Percentiles rank a stretch among this genome's conserved stretches.
phyloP scores from a whole-genome alignment of 2,797 vertebrate species.

The Adelosebastes latens region DNA sequence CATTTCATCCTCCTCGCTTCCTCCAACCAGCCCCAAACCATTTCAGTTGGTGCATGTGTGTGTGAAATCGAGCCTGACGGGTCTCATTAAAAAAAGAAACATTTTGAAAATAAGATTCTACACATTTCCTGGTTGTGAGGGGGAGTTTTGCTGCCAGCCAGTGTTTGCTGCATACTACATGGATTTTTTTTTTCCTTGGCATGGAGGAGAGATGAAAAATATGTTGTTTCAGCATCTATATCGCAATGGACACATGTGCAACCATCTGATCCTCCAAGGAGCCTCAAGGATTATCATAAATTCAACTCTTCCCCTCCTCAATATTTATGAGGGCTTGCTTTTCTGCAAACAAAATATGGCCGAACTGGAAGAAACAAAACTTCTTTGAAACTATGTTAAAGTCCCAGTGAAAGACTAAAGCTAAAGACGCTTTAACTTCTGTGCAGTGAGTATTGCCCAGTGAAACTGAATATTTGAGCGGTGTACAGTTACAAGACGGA shows the following conservation, averaged over 20 bases:
- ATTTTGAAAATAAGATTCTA: constrained; percentile 16
- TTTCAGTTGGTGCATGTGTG: constrained; percentile 22
- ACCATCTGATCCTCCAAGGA: not conserved
- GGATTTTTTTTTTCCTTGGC: not conserved
- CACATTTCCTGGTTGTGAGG: constrained; percentile 2
- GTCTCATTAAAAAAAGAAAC: constrained; percentile 42
- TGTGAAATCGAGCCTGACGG: constrained; percentile 41
- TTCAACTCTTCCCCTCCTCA: not conserved
- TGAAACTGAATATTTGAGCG: too few relatives aligned
- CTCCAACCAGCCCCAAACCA: constrained; percentile 17
- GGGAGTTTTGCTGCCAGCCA: constrained; percentile 19
- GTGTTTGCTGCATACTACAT: constrained; percentile 8
- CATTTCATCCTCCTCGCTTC: constrained; percentile 24
- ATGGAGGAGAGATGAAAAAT: not conserved
- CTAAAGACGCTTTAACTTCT: too few relatives aligned
- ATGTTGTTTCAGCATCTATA: not conserved
- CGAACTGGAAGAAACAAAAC: not conserved
- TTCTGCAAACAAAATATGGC: not conserved
- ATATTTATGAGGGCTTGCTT: not conserved
- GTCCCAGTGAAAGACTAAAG: too few relatives aligned
- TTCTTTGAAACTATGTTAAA: not conserved
- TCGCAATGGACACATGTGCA: constrained; percentile 6
- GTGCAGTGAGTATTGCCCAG: too few relatives aligned
- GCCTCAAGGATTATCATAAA: not conserved
- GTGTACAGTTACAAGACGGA: too few relatives aligned